Conservation (phyloP, 2,797 vertebrate species). For the Enteromius mattozi region DNA sequence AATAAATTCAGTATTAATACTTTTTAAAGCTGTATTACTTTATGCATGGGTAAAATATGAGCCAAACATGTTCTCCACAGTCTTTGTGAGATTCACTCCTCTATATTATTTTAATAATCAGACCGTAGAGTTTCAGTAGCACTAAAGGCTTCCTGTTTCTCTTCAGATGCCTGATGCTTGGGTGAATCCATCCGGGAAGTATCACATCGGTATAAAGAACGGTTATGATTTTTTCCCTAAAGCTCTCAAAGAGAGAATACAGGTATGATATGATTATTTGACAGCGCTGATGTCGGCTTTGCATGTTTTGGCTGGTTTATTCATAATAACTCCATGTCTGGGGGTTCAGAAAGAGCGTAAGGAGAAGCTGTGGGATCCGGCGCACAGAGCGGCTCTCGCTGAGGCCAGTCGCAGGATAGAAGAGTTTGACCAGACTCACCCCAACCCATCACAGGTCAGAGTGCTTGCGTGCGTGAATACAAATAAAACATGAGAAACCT, state of each 20-base stretch:
- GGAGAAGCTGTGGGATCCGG: constrained; percentile 96
- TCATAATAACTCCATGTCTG: neutral
- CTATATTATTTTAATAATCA: neutral
- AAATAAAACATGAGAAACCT: neutral
- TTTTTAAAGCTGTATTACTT: no score
- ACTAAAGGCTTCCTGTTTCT: constrained; percentile 2
- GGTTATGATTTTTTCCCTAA: constrained; percentile 98
- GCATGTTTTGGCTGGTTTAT: neutral
- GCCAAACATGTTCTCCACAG: neutral
- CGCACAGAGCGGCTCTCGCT: constrained; percentile 89
- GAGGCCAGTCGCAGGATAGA: constrained; percentile 91
- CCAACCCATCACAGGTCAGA: constrained; percentile 86
- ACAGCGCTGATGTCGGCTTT: neutral
- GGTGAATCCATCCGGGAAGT: constrained; percentile 94
- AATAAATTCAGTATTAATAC: no score
- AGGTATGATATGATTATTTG: constrained; percentile 76
- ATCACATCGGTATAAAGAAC: constrained; percentile 97
- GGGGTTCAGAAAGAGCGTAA: constrained; percentile 91
- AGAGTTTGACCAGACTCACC: constrained; percentile 89
- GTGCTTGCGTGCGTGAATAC: neutral
- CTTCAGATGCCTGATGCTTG: constrained; percentile 85
- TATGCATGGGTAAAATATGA: neutral
- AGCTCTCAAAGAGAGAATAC: constrained; percentile 96
- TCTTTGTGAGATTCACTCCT: neutral
- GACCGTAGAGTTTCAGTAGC: neutral